Conservation (phyloP, 2,888 invertebrate genomes). For the Lymantria dispar region DNA sequence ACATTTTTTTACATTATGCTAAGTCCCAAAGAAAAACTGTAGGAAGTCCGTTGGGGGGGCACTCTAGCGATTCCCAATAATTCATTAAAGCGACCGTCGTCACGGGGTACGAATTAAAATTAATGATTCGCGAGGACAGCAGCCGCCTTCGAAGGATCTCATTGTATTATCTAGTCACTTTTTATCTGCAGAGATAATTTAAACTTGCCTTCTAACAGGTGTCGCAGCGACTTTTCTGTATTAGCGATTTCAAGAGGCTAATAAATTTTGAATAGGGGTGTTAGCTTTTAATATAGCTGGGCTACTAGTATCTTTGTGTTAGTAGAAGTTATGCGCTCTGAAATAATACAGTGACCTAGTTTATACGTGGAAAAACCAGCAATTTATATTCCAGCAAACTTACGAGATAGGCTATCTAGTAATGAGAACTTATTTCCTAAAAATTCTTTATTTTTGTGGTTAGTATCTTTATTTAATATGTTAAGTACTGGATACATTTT, state of each 20-base stretch:
- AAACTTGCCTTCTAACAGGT: conserved; percentile 66
- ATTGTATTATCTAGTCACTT: conserved; percentile 72
- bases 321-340: conserved; percentile 8
- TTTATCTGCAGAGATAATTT: conserved; percentile 71
- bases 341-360: no score
- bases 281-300: conserved; percentile 33
- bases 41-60: conserved; percentile 60
- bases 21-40: conserved; percentile 75
- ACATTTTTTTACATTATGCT: conserved; percentile 81
- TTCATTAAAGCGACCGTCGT: conserved; percentile 77
- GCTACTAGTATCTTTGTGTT: conserved; percentile 7
- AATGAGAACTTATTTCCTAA: no score
- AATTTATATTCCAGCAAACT: no score
- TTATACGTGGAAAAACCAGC: no score
- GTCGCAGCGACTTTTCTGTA: conserved; percentile 61
- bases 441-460: no score
- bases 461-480: no score
- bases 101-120: conserved; percentile 80
- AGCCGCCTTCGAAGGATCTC: conserved; percentile 64
- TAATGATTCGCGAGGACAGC: conserved; percentile 78
- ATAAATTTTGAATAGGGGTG: conserved; percentile 33
- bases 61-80: conserved; percentile 78
- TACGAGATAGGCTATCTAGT: no score
- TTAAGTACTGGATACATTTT: no score
- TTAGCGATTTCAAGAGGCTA: conserved; percentile 49